These are phyloP conservation scores for Rhinolophus sinicus DNA, from an alignment of 2,113 vertebrate genomes.

Conservation along the genomic window DNA sequence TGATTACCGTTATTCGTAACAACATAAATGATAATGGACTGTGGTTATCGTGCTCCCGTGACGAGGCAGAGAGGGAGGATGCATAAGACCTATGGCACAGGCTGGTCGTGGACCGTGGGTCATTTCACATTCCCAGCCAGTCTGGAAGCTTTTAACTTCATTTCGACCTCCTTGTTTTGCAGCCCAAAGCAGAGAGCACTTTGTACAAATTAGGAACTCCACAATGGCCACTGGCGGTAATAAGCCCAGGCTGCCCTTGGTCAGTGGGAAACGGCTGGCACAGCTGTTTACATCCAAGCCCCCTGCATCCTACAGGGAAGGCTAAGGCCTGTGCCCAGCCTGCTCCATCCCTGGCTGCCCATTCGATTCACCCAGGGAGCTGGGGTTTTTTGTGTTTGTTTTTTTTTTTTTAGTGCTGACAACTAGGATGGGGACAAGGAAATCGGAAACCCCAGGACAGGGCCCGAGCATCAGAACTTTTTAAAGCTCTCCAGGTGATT, in stretches of 20 bases:
- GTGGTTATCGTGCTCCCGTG: neutral
- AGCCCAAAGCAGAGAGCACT: neutral
- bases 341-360: neutral
- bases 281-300: neutral
- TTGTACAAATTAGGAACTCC: neutral
- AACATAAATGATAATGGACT: neutral
- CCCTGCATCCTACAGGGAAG: neutral
- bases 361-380: neutral
- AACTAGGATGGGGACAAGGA: neutral
- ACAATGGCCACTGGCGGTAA: neutral
- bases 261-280: neutral
- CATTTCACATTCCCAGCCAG: neutral
- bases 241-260: neutral
- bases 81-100: neutral
- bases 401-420: neutral
- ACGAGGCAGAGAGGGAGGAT: neutral
- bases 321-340: neutral
- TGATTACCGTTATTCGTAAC: neutral
- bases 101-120: neutral
- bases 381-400: neutral
- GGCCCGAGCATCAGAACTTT: neutral
- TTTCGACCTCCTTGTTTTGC: neutral
- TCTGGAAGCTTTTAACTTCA: neutral
- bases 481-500: neutral
- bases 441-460: neutral